A percentile compares a stretch with the other conserved stretches of the same genome.
Evolutionary conservation across 2,888 invertebrate genomes (phyloP).

Genomic region (Galerucella pusilla): DNA sequence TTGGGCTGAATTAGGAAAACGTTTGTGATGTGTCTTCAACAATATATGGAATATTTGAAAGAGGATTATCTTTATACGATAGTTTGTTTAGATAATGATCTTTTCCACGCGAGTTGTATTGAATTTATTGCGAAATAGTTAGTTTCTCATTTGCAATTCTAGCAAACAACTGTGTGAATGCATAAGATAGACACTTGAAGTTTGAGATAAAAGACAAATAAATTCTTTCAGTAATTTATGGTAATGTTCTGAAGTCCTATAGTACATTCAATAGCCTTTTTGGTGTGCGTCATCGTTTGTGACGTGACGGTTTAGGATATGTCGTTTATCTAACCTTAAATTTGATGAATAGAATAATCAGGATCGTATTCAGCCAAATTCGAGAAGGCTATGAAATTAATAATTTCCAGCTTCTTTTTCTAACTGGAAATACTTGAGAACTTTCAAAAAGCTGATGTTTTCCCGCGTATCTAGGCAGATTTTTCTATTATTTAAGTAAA

Average conservation of each 20-base stretch:
- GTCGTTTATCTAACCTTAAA: too few species aligned
- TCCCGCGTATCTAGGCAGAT: too few species aligned
- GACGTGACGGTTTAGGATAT: too few species aligned
- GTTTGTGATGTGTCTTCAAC: neutral
- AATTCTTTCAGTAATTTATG: neutral
- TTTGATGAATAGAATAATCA: too few species aligned
- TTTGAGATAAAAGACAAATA: neutral
- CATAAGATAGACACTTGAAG: neutral
- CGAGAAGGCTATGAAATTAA: too few species aligned
- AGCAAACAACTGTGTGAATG: neutral
- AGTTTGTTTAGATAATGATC: slow-evolving; percentile 7
- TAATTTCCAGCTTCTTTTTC: too few species aligned
- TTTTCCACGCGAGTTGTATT: neutral
- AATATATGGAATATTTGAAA: slow-evolving; percentile 1
- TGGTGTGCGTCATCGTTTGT: too few species aligned
- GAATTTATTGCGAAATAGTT: slow-evolving; percentile 1
- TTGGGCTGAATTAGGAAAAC: neutral
- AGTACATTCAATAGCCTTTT: too few species aligned
- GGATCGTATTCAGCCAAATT: too few species aligned
- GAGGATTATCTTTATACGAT: slow-evolving; percentile 3
- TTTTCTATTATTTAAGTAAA: too few species aligned
- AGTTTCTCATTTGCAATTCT: slow-evolving; percentile 4
- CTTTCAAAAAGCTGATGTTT: too few species aligned
- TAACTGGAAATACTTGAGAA: too few species aligned
- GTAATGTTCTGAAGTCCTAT: neutral